These are phyloP conservation scores for Sorex maritimensis DNA, from an alignment of 2,797 vertebrate genomes.

Conservation along the genomic window DNA sequence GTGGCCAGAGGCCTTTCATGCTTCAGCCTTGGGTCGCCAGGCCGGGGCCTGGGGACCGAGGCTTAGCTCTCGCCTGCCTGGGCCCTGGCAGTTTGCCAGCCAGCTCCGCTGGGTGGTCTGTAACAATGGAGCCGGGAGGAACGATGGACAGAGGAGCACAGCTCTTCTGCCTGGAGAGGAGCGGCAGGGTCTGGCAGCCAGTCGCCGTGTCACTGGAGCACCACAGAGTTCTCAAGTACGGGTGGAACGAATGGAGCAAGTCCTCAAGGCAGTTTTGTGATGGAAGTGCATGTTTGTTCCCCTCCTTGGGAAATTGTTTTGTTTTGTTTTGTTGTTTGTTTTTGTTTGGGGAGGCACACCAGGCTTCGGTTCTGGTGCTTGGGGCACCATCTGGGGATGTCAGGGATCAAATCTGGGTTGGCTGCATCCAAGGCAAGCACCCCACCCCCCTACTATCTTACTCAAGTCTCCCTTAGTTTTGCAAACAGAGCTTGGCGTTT, in stretches of 20 bases:
- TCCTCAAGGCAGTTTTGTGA: slow-evolving; percentile 50
- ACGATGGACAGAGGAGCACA: slow-evolving; percentile 41
- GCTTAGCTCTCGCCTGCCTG: slow-evolving; percentile 60
- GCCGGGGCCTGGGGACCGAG: not conserved
- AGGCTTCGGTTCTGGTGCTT: too few species aligned
- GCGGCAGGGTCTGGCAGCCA: slow-evolving; percentile 46
- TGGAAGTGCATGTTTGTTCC: not conserved
- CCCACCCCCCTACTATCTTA: too few species aligned
- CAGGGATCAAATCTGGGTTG: too few species aligned
- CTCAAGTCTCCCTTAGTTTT: not conserved
- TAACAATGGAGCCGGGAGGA: slow-evolving; percentile 68
- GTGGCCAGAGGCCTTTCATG: slow-evolving; percentile 64
- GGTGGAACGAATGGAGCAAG: slow-evolving; percentile 53
- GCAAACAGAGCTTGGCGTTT: not conserved
- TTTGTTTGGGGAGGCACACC: too few species aligned
- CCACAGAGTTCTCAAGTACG: slow-evolving; percentile 43
- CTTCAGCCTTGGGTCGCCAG: slow-evolving; percentile 27
- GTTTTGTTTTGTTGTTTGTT: too few species aligned
- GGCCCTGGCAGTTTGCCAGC: slow-evolving; percentile 81
- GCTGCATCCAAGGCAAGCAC: too few species aligned
- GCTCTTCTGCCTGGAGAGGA: slow-evolving; percentile 58
- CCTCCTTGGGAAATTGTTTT: not conserved
- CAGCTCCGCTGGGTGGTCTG: slow-evolving; percentile 83
- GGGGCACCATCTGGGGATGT: too few species aligned
- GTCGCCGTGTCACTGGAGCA: slow-evolving; percentile 10